Percentiles rank a stretch among this genome's conserved stretches.
Evolutionary conservation across 2,797 vertebrate genomes (phyloP).

Genomic region (Strix occidentalis): DNA sequence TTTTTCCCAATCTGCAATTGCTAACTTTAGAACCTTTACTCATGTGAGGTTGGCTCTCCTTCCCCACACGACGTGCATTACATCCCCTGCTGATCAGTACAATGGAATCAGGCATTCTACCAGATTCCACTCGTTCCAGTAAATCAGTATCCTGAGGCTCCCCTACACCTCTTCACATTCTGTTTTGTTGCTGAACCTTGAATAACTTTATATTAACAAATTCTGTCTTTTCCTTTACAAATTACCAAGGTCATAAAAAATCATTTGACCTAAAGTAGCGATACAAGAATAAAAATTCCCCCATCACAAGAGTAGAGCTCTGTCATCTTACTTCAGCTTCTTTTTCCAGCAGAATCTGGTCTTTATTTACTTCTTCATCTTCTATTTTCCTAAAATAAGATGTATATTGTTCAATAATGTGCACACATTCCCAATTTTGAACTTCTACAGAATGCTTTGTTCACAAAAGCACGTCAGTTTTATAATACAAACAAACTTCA

Average conservation of each 20-base stretch:
- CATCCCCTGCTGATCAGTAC: background rate
- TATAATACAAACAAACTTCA: background rate
- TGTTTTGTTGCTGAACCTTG: background rate
- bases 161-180: background rate
- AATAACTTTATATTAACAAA: background rate
- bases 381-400: slow-evolving; percentile 87
- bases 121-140: background rate
- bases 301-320: background rate
- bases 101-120: background rate
- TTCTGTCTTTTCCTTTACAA: background rate
- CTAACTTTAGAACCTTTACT: background rate
- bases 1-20: background rate
- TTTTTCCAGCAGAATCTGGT: slow-evolving; percentile 96
- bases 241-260: background rate
- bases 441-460: background rate
- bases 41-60: background rate
- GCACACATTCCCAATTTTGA: background rate
- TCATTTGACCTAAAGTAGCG: background rate
- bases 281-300: background rate
- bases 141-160: background rate
- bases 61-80: background rate
- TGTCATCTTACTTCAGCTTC: slow-evolving; percentile 90
- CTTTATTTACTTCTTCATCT: slow-evolving; percentile 95
- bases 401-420: background rate
- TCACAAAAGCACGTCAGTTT: background rate